Evolutionary conservation across 2,113 vertebrate species (phyloP).

Genomic region (Neopipo cinnamomea): DNA sequence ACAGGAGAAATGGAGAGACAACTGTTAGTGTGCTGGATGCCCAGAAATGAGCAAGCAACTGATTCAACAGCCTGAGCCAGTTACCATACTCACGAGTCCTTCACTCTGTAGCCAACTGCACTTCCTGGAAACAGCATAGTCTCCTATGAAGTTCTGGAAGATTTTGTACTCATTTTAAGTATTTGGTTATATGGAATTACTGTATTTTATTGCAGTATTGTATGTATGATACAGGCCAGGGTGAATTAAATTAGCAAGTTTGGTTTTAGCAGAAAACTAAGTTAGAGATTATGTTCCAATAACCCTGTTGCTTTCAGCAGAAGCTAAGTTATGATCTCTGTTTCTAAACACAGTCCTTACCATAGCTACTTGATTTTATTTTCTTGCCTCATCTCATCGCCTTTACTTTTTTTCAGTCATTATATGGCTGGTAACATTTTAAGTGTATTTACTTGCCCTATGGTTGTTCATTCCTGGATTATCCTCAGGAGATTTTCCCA

Average conservation of each 20-base stretch:
- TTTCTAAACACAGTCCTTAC: neutral
- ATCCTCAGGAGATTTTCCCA: neutral
- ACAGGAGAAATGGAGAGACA: neutral
- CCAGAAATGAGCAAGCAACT: neutral
- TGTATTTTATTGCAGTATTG: neutral
- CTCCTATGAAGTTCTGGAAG: neutral
- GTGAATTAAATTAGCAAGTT: neutral
- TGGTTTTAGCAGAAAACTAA: slow-evolving; percentile 1
- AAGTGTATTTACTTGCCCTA: neutral
- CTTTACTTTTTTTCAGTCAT: neutral
- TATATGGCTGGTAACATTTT: neutral
- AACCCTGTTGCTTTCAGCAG: neutral
- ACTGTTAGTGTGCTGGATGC: neutral
- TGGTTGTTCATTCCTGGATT: neutral
- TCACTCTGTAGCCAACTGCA: neutral
- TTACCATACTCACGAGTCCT: neutral
- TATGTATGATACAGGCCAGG: neutral
- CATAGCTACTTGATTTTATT: neutral
- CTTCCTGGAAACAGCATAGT: neutral
- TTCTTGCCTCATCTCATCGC: neutral
- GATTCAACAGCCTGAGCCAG: neutral
- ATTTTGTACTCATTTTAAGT: neutral
- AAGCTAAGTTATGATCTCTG: neutral
- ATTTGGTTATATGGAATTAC: neutral
- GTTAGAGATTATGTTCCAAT: neutral